These are phyloP conservation scores for Mesoclemmys tuberculata DNA, from an alignment of 2,113 vertebrate genomes.

Conservation along the genomic window DNA sequence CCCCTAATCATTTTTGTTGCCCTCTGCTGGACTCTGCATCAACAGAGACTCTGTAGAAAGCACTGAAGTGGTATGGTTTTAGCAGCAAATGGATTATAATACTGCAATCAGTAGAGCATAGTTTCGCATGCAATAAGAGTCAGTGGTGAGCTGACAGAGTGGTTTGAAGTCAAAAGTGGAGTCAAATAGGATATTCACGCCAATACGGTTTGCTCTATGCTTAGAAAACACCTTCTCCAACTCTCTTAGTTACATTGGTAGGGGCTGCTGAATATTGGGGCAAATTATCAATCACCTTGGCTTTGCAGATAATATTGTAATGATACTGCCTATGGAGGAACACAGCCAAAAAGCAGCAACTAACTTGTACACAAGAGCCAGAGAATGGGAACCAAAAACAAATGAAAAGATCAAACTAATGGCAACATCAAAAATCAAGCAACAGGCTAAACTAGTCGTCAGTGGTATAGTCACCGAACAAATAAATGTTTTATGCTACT, in stretches of 20 bases:
- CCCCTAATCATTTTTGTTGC: too few relatives aligned
- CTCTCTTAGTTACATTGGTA: not conserved
- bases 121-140: too few relatives aligned
- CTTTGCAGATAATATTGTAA: not conserved
- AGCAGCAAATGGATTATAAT: too few relatives aligned
- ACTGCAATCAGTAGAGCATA: too few relatives aligned
- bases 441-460: not conserved
- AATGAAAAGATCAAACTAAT: not conserved
- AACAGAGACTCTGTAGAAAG: not conserved
- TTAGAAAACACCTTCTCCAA: too few relatives aligned
- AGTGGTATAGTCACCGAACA: not conserved
- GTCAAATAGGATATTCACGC: too few relatives aligned
- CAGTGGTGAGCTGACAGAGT: too few relatives aligned
- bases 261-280: not conserved
- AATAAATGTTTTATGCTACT: not conserved
- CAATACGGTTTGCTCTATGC: not conserved
- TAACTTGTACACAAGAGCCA: not conserved
- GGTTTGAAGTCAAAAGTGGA: too few relatives aligned
- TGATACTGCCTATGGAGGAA: not conserved
- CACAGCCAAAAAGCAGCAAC: not conserved
- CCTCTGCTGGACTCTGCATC: too few relatives aligned
- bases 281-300: too few relatives aligned
- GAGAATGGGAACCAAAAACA: not conserved
- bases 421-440: not conserved
- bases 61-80: not conserved